phyloP scores from a whole-genome alignment of 2,888 invertebrate genomes.

The Lutraria lutraria region DNA sequence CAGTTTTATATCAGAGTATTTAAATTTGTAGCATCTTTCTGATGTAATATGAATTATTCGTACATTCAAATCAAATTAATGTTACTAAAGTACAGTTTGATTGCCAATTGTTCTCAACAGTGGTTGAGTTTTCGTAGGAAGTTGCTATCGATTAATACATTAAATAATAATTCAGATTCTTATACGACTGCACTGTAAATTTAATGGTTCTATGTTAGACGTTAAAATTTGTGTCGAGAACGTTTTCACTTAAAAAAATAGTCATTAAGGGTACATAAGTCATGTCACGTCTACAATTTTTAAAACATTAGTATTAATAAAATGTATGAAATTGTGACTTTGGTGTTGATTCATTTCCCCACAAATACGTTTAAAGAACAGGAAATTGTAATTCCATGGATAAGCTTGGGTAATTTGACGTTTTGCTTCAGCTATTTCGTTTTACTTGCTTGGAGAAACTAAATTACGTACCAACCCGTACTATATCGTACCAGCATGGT shows the following conservation, averaged over 20 bases:
- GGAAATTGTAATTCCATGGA: conserved; percentile 5
- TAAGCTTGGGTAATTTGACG: conserved; percentile 17
- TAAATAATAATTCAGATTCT: not conserved
- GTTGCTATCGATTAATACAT: not conserved
- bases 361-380: conserved; percentile 15
- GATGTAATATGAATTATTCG: not conserved
- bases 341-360: not conserved
- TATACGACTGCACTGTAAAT: not conserved
- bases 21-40: not conserved
- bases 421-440: conserved; percentile 10
- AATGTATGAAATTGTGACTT: not conserved
- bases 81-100: not conserved
- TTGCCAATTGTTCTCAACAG: not conserved
- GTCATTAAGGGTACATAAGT: not conserved
- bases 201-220: not conserved
- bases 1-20: no score
- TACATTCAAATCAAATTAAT: not conserved
- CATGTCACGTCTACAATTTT: not conserved
- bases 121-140: not conserved
- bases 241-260: not conserved
- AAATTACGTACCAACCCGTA: conserved; percentile 46
- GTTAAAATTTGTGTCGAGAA: conserved; percentile 10
- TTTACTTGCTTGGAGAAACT: conserved; percentile 31
- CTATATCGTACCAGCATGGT: conserved; percentile 37
- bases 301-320: conserved; percentile 23